Conservation (phyloP, 1,140 invertebrate species). For the Zaprionus gabonicus region DNA sequence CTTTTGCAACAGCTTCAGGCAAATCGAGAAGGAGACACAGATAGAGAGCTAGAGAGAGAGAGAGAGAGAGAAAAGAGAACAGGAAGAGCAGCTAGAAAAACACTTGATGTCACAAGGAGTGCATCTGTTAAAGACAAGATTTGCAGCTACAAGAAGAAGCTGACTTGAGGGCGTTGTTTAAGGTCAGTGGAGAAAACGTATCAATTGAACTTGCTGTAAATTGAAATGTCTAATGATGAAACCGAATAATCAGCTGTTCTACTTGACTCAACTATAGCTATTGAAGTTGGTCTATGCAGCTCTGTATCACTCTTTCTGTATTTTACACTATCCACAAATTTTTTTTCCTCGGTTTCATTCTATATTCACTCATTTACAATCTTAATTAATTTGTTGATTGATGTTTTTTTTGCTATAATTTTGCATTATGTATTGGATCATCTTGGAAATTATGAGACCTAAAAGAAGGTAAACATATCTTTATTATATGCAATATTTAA, state of each 20-base stretch:
- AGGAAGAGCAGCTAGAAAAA: constrained; percentile 13
- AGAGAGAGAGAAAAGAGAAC: not conserved
- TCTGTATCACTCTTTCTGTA: too few relatives aligned
- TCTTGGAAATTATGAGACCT: too few relatives aligned
- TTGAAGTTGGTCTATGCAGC: not conserved
- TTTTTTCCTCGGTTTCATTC: too few relatives aligned
- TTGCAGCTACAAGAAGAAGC: not conserved
- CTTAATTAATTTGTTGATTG: too few relatives aligned
- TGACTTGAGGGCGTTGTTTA: not conserved
- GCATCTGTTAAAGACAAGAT: constrained; percentile 17
- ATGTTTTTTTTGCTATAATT: too few relatives aligned
- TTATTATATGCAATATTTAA: too few relatives aligned
- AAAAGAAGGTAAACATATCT: too few relatives aligned
- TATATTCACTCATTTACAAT: too few relatives aligned
- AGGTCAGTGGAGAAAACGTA: not conserved
- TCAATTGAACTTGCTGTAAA: not conserved
- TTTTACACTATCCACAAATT: too few relatives aligned
- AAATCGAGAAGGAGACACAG: not conserved
- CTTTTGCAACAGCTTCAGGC: constrained; percentile 20
- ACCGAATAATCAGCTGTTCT: not conserved
- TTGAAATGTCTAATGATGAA: not conserved
- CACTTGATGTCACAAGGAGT: constrained; percentile 23
- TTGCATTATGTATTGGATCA: too few relatives aligned
- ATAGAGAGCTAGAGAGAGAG: not conserved
- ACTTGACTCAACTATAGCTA: not conserved